These are phyloP conservation scores for Tolypeutes matacus DNA, from an alignment of 2,797 vertebrate genomes.

Conservation along the genomic window DNA sequence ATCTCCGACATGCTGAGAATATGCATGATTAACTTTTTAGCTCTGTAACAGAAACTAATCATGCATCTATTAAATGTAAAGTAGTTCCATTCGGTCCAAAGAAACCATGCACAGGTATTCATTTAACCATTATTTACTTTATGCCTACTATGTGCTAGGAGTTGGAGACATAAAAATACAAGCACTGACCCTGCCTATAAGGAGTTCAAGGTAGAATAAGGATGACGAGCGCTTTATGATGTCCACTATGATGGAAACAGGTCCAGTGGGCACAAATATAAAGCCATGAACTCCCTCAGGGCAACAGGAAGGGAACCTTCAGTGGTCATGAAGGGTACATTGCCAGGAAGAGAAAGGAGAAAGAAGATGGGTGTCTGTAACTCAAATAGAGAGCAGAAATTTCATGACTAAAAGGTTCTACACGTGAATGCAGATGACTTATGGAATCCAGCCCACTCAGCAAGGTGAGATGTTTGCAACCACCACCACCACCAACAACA, in stretches of 20 bases:
- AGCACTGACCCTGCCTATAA: background rate
- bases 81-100: background rate
- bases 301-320: background rate
- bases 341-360: background rate
- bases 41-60: constrained; percentile 11
- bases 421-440: background rate
- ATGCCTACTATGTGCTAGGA: background rate
- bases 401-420: background rate
- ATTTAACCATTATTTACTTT: background rate
- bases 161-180: background rate
- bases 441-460: background rate
- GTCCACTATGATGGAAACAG: background rate
- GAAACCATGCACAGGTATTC: background rate
- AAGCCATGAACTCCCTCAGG: too few relatives aligned
- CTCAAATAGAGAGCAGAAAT: background rate
- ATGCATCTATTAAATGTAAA: background rate
- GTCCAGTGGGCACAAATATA: background rate
- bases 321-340: background rate
- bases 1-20: background rate
- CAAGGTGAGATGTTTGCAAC: background rate
- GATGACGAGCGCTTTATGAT: background rate
- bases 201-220: background rate
- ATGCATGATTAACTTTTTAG: background rate
- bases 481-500: background rate
- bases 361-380: background rate